phyloP scores from a whole-genome alignment of 2,113 vertebrate genomes.

The Salvator merianae region DNA sequence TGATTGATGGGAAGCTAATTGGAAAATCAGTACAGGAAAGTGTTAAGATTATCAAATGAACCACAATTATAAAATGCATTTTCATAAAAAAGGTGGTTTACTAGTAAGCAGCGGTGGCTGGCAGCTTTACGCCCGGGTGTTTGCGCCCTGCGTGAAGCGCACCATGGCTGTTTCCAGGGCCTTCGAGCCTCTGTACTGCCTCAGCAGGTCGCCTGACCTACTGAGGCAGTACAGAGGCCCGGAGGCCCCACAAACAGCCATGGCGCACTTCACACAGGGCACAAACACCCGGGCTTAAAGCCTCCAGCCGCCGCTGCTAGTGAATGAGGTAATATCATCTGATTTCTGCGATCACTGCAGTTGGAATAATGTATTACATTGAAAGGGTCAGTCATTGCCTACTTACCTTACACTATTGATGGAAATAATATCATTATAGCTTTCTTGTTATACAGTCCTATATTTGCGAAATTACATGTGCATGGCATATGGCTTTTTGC shows the following conservation, averaged over 20 bases:
- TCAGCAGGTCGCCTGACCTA: no score
- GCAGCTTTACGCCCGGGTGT: no score
- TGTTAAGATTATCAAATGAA: slow-evolving; percentile 14
- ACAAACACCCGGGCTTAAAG: no score
- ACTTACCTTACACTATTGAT: slow-evolving; percentile 30
- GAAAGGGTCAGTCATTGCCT: slow-evolving; percentile 21
- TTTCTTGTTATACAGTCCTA: slow-evolving; percentile 55
- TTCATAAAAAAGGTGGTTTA: not conserved
- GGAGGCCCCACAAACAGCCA: no score
- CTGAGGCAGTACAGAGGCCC: no score
- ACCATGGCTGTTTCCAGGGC: no score
- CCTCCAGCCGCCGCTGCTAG: no score
- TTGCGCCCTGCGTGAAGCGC: no score
- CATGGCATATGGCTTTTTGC: slow-evolving; percentile 75
- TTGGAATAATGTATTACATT: slow-evolving; percentile 31
- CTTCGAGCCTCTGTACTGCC: no score
- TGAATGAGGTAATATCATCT: slow-evolving; percentile 13
- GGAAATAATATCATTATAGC: slow-evolving; percentile 7
- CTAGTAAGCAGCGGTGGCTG: no score
- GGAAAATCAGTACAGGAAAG: slow-evolving; percentile 11
- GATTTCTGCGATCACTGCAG: slow-evolving; percentile 36
- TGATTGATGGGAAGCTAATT: not conserved
- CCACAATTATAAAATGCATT: not conserved
- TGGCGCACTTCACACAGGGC: no score
- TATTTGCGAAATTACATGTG: slow-evolving; percentile 62